These are phyloP conservation scores for Anorthoa munda DNA, from an alignment of 2,888 invertebrate genomes.

Conservation along the genomic window DNA sequence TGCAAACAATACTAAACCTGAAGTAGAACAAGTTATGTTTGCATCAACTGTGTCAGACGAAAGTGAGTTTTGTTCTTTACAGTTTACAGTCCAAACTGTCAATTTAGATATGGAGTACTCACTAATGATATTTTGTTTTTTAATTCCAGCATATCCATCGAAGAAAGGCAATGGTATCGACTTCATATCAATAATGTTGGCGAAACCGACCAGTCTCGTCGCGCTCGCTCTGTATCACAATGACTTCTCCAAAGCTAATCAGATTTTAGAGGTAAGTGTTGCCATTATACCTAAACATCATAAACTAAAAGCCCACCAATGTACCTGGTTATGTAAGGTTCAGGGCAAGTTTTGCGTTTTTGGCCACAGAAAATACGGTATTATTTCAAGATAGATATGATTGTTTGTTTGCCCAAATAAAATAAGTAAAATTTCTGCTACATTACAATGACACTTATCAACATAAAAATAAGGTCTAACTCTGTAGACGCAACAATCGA, in stretches of 20 bases:
- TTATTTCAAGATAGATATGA: no score
- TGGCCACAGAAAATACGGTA: background rate
- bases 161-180: constrained; percentile 83
- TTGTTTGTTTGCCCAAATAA: no score
- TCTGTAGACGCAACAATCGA: no score
- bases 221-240: constrained; percentile 94
- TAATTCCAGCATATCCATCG: constrained; percentile 77
- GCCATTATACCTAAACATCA: background rate
- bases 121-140: constrained; percentile 5
- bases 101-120: background rate
- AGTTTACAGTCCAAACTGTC: background rate
- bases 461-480: no score
- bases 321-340: background rate
- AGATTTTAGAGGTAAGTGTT: constrained; percentile 94
- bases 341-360: no score
- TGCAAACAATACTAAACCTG: constrained; percentile 79
- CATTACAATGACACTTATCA: no score
- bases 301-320: background rate
- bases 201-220: constrained; percentile 94
- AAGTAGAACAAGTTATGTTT: constrained; percentile 82
- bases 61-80: constrained; percentile 70
- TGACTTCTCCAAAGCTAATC: constrained; percentile 94
- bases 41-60: constrained; percentile 85
- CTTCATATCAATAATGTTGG: constrained; percentile 93
- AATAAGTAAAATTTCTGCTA: no score